phyloP scores from a whole-genome alignment of 1,140 invertebrate genomes.

The Chionoecetes opilio region DNA sequence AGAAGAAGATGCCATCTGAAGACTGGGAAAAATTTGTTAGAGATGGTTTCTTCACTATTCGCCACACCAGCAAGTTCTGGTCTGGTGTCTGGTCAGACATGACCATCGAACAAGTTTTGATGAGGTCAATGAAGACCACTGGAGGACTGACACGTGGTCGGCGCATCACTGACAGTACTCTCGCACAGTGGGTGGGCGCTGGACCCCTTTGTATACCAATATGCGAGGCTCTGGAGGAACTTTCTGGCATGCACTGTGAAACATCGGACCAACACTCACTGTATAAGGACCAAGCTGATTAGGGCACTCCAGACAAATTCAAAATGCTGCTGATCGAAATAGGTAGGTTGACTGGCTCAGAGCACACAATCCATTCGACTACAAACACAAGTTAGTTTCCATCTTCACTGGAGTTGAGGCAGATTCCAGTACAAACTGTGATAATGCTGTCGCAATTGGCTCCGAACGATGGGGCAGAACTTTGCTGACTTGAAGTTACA shows the following conservation, averaged over 20 bases:
- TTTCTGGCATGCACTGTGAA: not conserved
- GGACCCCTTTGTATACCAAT: not conserved
- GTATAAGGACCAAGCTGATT: too few species aligned
- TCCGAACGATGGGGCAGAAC: too few species aligned
- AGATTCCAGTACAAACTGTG: too few species aligned
- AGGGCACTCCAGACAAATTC: too few species aligned
- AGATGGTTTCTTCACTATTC: constrained; percentile 40
- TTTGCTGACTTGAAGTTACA: too few species aligned
- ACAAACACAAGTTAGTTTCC: too few species aligned
- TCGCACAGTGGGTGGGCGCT: not conserved
- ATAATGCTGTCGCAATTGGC: too few species aligned
- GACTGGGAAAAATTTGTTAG: not conserved
- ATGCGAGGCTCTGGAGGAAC: constrained; percentile 15
- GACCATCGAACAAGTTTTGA: constrained; percentile 40
- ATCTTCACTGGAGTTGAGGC: too few species aligned
- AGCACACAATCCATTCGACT: too few species aligned
- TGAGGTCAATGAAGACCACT: not conserved
- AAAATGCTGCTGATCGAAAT: too few species aligned
- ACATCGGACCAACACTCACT: not conserved
- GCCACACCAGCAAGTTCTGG: not conserved
- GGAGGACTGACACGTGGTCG: constrained; percentile 20
- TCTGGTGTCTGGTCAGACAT: not conserved
- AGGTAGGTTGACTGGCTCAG: too few species aligned
- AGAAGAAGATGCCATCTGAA: not conserved
- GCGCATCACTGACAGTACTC: not conserved